Evolutionary conservation across 2,888 invertebrate genomes (phyloP), one percentile per base, ranked within the genome.

Genomic region (Leptinotarsa haldemani): DNA sequence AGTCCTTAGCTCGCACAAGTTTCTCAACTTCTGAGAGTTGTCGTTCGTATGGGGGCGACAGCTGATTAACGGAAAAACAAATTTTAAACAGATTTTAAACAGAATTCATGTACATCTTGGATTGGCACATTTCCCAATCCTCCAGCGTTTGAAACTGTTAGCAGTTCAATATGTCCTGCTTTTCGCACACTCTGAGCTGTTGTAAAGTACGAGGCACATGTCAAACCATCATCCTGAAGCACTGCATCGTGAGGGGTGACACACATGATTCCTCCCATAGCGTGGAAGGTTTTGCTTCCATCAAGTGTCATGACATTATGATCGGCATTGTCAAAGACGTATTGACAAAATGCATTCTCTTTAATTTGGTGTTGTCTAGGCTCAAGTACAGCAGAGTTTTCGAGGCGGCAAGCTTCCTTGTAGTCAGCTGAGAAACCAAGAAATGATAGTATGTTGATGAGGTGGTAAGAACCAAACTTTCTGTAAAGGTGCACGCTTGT

Each of bases 381-480:
- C 48, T 48, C 15, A 15, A 25, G 25, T 25, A 48, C 48, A 48
- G 15, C 15, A 48, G 48, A 48, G 48, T 15, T 48, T 15, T 48
- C 48, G 48, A 48, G 15, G 48, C 48, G 48, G 48, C 48, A 48
- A 66, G 79, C 77, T 78, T 81, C 80, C 56, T 66, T 74, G 56
- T 80, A 80, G 40, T 80, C 74, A 15, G 77, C 71, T 50, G 69
- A 78, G 78, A 78, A 80, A 67, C 79, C 79, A 20, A 80, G 71
- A 53, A 78, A 74, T 65, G 76, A 78, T 40, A 79, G 20, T 4
- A 70, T 50, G 68, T 80, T 75, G n/a, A 80, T 65, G 30, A 80
- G 53, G 46, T 47, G 74, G 46, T 70, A 40, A 46, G 78, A 81
- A 48, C 78, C 80, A 76, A 69, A 80, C 65, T 79, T 80, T 70